Evolutionary conservation across 1,140 invertebrate species (phyloP).

Genomic region (Drosophila sulfurigaster): DNA sequence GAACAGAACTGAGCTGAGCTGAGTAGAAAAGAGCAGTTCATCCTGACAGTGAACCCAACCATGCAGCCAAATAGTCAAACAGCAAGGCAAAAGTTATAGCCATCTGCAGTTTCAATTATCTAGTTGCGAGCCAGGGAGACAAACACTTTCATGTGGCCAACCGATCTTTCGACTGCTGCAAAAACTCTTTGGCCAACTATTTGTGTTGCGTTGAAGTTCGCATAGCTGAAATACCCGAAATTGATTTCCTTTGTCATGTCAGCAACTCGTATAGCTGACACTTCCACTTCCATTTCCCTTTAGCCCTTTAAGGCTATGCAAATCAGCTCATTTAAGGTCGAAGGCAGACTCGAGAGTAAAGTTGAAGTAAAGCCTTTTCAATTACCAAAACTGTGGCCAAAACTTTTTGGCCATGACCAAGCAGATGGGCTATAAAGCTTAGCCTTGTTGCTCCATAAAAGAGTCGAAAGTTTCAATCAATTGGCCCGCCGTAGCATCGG

Average conservation of each 20-base stretch:
- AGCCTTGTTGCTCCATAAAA: slow-evolving; percentile 47
- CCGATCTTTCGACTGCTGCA: slow-evolving; percentile 11
- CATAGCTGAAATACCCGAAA: slow-evolving; percentile 65
- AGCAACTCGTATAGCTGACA: slow-evolving; percentile 16
- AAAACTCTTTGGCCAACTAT: slow-evolving; percentile 43
- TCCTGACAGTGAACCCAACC: not conserved
- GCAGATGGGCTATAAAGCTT: slow-evolving; percentile 31
- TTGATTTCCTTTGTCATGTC: slow-evolving; percentile 64
- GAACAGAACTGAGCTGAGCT: too few relatives aligned
- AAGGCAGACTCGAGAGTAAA: not conserved
- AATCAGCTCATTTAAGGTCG: slow-evolving; percentile 38
- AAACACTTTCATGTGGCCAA: slow-evolving; percentile 72
- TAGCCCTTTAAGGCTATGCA: slow-evolving; percentile 23
- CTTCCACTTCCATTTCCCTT: slow-evolving; percentile 2
- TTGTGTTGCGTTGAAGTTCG: slow-evolving; percentile 37
- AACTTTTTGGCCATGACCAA: slow-evolving; percentile 34
- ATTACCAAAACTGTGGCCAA: slow-evolving; percentile 40
- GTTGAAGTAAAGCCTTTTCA: slow-evolving; percentile 43
- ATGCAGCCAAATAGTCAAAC: slow-evolving; percentile 15
- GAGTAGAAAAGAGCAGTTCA: too few relatives aligned
- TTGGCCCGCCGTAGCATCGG: slow-evolving; percentile 36
- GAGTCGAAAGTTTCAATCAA: slow-evolving; percentile 45
- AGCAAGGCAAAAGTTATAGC: slow-evolving; percentile 34
- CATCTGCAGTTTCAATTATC: slow-evolving; percentile 74
- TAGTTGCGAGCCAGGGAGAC: slow-evolving; percentile 27